phyloP scores from a whole-genome alignment of 2,113 vertebrate species.

The Chauna torquata region DNA sequence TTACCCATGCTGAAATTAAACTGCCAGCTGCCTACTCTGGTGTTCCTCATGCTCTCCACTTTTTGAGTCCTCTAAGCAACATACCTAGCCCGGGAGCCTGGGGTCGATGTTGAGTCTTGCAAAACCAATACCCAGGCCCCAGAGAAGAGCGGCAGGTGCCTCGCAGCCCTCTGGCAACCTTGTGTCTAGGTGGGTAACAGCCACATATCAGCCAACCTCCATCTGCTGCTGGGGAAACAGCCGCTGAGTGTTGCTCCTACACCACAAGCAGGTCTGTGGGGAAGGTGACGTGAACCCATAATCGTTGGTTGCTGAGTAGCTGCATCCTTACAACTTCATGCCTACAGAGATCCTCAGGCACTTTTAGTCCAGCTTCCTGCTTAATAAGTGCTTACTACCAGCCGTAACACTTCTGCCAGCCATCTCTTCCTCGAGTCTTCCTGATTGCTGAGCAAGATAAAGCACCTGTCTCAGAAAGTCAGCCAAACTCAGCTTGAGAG shows the following conservation, averaged over 20 bases:
- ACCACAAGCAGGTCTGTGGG: not conserved
- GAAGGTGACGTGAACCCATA: not conserved
- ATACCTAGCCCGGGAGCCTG: accelerated
- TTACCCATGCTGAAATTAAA: slow-evolving; percentile 8
- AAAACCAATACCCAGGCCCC: not conserved
- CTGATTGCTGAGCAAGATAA: not conserved
- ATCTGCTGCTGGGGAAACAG: not conserved
- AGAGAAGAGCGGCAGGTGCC: not conserved
- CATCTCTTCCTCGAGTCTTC: not conserved
- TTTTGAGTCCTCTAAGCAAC: not conserved
- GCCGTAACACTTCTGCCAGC: not conserved
- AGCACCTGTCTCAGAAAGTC: not conserved
- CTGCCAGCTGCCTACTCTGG: not conserved
- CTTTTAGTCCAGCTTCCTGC: not conserved
- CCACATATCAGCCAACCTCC: not conserved
- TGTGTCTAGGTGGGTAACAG: not conserved
- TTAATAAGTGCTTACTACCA: not conserved
- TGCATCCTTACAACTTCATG: not conserved
- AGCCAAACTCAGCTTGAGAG: not conserved
- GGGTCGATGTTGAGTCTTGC: not conserved
- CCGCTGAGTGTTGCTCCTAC: not conserved
- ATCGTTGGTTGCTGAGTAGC: not conserved
- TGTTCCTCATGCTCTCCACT: not conserved
- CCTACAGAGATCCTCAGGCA: not conserved
- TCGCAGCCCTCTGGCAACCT: not conserved